These are phyloP conservation scores for Scolopax bukidnonensis DNA, from an alignment of 2,797 vertebrate genomes.

Conservation along the genomic window DNA sequence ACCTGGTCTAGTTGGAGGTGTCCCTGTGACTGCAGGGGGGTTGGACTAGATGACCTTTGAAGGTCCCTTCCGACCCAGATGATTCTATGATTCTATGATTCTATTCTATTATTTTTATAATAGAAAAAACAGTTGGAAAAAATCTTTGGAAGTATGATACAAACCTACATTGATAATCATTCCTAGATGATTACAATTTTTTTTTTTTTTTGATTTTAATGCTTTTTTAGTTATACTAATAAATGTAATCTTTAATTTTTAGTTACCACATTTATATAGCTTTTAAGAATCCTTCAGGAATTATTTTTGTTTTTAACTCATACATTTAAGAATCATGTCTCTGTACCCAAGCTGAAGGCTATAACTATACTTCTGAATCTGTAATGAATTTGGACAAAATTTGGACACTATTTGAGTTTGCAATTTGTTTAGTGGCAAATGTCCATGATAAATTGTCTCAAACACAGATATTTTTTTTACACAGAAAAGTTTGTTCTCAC, in stretches of 20 bases:
- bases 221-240: neutral
- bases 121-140: conserved; percentile 31
- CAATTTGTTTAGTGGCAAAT: neutral
- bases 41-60: no score
- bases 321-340: neutral
- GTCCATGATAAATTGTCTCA: neutral
- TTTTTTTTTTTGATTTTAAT: neutral
- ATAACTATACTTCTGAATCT: neutral
- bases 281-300: conserved; percentile 10
- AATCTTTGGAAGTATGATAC: neutral
- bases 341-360: neutral
- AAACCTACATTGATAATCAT: conserved; percentile 33
- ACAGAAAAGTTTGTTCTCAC: neutral
- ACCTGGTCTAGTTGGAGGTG: no score
- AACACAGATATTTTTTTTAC: neutral
- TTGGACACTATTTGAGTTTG: neutral
- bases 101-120: neutral
- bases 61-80: no score
- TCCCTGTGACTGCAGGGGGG: no score
- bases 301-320: neutral
- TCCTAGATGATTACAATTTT: conserved; percentile 23
- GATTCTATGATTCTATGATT: no score
- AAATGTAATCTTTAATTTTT: conserved; percentile 22
- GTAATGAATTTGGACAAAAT: neutral
- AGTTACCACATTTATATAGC: conserved; percentile 17